Base-by-base conservation (phyloP, 1,140 invertebrate genomes). In the Steinernema khuongi region DNA sequence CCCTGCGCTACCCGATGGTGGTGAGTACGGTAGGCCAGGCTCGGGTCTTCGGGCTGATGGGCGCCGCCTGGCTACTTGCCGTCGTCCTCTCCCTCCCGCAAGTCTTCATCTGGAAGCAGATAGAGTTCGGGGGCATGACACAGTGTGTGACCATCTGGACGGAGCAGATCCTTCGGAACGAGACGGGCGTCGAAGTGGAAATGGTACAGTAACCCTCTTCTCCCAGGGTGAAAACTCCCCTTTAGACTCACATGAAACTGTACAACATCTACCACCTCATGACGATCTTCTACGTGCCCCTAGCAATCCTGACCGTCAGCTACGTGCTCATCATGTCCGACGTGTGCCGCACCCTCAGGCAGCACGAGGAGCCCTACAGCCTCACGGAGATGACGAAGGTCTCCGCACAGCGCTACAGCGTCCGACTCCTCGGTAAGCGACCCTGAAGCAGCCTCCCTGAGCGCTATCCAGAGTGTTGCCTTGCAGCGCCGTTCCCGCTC, bases 81-180 rank as follows among this genome's bases (percentile, higher is more conserved):
- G 74, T 72, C 0, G 17, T 77, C 41, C 33, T 73, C 17, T 73
- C 74, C 69, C 68, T 75, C 29, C 76, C 76, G 0, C 76, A 77
- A 67, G 32, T 77, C 28, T 71, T 75, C 18, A 69, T 77, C 14
- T 77, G 75, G 75, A 77, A 74, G 30, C 32, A 73, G 76, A 67
- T 72, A 7, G 29, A 77, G 31, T 33, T 77, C 26, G 31, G 31
- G 1, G 36, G 74, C 17, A 50, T 77, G 19, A 76, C 68, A 29
- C 76, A 77, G 68, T 77, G 76, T 29, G 75, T 77, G 7, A 72
- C 74, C 1, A 29, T 77, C 1, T 77, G 76, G 76, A 75, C 70
- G 14, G 76, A 76, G 33, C 72, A 66, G 29, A 69, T 73, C 4
- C 44, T 68, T 22, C 44, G 41, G 22, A 26, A 77, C 4, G 74